Percentiles rank a stretch among this genome's conserved stretches.
phyloP scores from a whole-genome alignment of 2,797 vertebrate species.

The Parambassis ranga region DNA sequence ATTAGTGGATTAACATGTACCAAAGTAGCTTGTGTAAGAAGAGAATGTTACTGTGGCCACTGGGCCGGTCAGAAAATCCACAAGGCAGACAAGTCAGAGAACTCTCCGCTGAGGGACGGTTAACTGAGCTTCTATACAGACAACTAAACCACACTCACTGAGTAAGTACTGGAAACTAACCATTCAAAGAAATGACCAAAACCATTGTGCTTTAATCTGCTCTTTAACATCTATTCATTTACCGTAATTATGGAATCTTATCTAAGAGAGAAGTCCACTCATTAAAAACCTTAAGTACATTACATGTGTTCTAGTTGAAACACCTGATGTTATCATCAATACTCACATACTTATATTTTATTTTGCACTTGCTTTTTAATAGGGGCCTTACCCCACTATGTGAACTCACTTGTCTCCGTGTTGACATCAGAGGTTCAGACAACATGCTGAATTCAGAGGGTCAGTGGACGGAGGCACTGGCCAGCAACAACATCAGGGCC shows the following conservation, averaged over 20 bases:
- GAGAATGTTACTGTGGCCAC: constrained; percentile 46
- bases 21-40: constrained; percentile 74
- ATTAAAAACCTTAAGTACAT: neutral
- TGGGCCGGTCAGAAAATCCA: constrained; percentile 60
- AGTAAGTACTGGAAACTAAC: constrained; percentile 38
- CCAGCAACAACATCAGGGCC: constrained; percentile 57
- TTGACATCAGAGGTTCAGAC: neutral
- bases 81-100: constrained; percentile 7
- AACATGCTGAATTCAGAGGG: constrained; percentile 49
- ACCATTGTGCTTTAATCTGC: neutral
- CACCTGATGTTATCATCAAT: no score
- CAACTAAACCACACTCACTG: neutral
- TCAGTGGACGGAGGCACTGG: constrained; percentile 62
- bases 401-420: neutral
- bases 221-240: constrained; percentile 1
- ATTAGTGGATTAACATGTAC: constrained; percentile 77
- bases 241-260: constrained; percentile 12
- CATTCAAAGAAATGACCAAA: neutral
- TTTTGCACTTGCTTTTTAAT: neutral
- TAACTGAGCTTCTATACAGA: neutral
- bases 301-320: neutral
- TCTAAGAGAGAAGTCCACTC: neutral
- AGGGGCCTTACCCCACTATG: neutral
- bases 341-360: no score
- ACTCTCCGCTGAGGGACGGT: neutral